phyloP scores from a whole-genome alignment of 2,797 vertebrate species.

The Brotogeris chrysoptera region DNA sequence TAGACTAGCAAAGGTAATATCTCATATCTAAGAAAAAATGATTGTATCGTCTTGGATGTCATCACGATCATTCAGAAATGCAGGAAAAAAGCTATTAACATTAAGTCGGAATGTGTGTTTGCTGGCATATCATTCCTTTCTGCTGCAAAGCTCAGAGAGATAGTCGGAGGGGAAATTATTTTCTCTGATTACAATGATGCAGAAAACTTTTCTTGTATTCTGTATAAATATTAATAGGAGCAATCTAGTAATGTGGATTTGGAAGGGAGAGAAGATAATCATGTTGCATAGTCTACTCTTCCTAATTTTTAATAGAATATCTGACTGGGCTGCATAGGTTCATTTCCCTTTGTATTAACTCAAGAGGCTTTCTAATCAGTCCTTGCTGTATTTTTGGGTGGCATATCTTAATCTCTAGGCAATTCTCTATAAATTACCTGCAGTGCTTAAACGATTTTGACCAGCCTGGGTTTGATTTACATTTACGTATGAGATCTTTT shows the following conservation, averaged over 20 bases:
- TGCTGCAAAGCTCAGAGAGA: neutral
- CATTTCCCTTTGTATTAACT: slow-evolving; percentile 15
- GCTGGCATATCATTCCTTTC: neutral
- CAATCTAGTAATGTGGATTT: neutral
- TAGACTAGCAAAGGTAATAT: slow-evolving; percentile 10
- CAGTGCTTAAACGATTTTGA: neutral
- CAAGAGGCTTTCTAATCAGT: slow-evolving; percentile 29
- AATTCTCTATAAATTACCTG: neutral
- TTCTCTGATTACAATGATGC: slow-evolving; percentile 37
- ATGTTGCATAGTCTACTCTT: neutral
- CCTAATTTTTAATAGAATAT: slow-evolving; percentile 32
- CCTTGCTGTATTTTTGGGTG: neutral
- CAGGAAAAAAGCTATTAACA: slow-evolving; percentile 21
- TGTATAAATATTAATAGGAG: slow-evolving; percentile 49
- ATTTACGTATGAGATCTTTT: neutral
- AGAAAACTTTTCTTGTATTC: slow-evolving; percentile 15
- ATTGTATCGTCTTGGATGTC: neutral
- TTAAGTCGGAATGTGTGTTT: slow-evolving; percentile 27
- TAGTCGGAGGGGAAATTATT: neutral
- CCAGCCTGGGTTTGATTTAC: neutral
- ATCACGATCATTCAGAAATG: slow-evolving; percentile 22
- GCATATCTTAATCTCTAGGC: slow-evolving; percentile 5
- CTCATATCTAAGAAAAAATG: neutral
- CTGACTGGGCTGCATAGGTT: neutral
- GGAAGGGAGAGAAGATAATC: neutral